Evolutionary conservation across 1,140 invertebrate genomes (phyloP).

Genomic region (Drosophila quadrilineata): DNA sequence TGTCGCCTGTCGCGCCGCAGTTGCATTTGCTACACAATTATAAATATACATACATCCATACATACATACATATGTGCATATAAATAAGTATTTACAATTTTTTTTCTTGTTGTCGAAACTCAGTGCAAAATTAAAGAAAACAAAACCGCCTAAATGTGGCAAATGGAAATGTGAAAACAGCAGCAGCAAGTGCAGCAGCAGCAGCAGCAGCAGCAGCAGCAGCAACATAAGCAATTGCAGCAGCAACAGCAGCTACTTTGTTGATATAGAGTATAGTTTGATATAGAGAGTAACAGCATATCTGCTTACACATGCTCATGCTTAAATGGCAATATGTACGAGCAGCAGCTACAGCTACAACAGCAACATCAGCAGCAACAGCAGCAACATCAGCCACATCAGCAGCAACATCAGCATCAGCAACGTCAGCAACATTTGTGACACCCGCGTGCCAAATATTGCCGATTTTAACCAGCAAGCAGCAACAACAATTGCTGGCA

Average conservation of each 20-base stretch:
- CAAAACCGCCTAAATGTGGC: constrained; percentile 42
- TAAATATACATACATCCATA: constrained; percentile 21
- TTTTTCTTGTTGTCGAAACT: constrained; percentile 52
- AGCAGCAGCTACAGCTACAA: constrained; percentile 54
- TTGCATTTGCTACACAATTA: constrained; percentile 5
- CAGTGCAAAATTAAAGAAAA: constrained; percentile 32
- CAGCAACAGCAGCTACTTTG: constrained; percentile 6
- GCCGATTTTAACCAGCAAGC: constrained; percentile 67
- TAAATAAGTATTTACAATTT: constrained; percentile 39
- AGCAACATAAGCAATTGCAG: constrained; percentile 2
- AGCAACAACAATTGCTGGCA: constrained; percentile 23
- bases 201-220: not conserved
- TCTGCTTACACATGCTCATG: constrained; percentile 54
- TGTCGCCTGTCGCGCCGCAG: constrained; percentile 21
- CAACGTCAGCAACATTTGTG: constrained; percentile 54
- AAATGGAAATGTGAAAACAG: constrained; percentile 49
- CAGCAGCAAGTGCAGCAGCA: constrained; percentile 21
- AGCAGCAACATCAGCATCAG: constrained; percentile 38
- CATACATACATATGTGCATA: constrained; percentile 25
- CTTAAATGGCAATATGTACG: constrained; percentile 71
- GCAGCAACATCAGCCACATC: constrained; percentile 38
- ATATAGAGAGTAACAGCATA: constrained; percentile 3
- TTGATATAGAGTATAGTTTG: constrained; percentile 1
- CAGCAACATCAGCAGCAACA: constrained; percentile 34
- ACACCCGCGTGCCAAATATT: constrained; percentile 71